These are phyloP conservation scores for Notothenia rossii DNA, from an alignment of 2,113 vertebrate genomes.

Conservation along the genomic window DNA sequence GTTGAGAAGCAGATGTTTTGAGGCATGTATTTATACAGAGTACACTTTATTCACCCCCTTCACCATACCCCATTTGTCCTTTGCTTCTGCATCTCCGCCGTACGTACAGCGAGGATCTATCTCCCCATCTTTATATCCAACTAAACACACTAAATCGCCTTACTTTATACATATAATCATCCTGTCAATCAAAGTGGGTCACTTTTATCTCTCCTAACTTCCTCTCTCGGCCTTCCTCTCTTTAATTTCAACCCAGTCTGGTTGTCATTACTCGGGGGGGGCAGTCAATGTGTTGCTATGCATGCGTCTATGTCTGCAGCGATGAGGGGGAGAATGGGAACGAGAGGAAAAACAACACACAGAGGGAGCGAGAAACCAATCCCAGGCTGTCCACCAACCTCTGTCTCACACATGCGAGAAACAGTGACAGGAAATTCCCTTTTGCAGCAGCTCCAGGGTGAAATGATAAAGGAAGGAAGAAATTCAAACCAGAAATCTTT, in stretches of 20 bases:
- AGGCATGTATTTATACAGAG: conserved; percentile 81
- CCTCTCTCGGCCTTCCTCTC: conserved; percentile 72
- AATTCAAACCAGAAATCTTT: conserved; percentile 84
- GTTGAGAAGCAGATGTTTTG: conserved; percentile 87
- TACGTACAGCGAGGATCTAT: conserved; percentile 53
- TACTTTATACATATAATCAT: conserved; percentile 80
- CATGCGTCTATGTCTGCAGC: conserved; percentile 81
- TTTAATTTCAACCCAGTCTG: conserved; percentile 84
- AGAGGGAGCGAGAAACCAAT: conserved; percentile 54
- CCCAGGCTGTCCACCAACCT: conserved; percentile 77
- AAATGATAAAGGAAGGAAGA: conserved; percentile 85
- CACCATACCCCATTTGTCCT: conserved; percentile 72
- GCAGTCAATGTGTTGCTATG: conserved; percentile 82
- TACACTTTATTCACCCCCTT: conserved; percentile 75
- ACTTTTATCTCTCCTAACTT: conserved; percentile 79
- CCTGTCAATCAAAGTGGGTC: conserved; percentile 70
- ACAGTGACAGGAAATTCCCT: conserved; percentile 87
- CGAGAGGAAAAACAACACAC: conserved; percentile 34
- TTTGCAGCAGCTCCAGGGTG: conserved; percentile 84
- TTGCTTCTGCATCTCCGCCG: conserved; percentile 59
- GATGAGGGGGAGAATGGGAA: conserved; percentile 58
- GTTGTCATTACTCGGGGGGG: conserved; percentile 83
- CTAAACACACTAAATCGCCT: conserved; percentile 78
- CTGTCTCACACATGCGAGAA: conserved; percentile 86
- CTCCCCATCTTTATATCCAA: conserved; percentile 75